phyloP scores from a whole-genome alignment of 2,113 vertebrate genomes.

The Callopanchax toddi region DNA sequence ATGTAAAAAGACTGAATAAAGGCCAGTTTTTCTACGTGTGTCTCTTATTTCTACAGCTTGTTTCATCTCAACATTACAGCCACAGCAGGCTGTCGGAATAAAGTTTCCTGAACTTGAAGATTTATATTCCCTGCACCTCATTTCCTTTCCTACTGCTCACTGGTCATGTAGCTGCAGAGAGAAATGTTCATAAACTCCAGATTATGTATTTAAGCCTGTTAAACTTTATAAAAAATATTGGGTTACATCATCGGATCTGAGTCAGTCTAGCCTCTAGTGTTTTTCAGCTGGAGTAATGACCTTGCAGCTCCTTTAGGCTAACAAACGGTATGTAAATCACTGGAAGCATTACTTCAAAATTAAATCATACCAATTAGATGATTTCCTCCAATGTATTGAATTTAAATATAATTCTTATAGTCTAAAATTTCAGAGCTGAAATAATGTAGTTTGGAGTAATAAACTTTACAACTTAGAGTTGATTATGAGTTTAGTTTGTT shows the following conservation, averaged over 20 bases:
- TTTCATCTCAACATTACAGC: no score
- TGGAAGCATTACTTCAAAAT: constrained; percentile 35
- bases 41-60: neutral
- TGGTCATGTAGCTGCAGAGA: neutral
- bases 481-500: no score
- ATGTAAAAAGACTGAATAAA: constrained; percentile 78
- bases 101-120: no score
- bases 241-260: constrained; percentile 53
- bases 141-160: no score
- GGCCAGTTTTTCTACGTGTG: constrained; percentile 67
- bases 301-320: neutral
- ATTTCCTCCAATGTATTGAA: no score
- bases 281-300: constrained; percentile 6
- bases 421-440: no score
- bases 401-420: no score
- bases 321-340: neutral
- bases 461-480: no score
- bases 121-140: no score
- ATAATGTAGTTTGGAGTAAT: no score
- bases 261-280: constrained; percentile 26
- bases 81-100: no score
- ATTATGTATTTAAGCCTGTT: constrained; percentile 10
- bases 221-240: constrained; percentile 36
- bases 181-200: neutral
- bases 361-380: no score